Evolutionary conservation across 2,113 vertebrate genomes (phyloP).

Genomic region (Prietella phreatophila): DNA sequence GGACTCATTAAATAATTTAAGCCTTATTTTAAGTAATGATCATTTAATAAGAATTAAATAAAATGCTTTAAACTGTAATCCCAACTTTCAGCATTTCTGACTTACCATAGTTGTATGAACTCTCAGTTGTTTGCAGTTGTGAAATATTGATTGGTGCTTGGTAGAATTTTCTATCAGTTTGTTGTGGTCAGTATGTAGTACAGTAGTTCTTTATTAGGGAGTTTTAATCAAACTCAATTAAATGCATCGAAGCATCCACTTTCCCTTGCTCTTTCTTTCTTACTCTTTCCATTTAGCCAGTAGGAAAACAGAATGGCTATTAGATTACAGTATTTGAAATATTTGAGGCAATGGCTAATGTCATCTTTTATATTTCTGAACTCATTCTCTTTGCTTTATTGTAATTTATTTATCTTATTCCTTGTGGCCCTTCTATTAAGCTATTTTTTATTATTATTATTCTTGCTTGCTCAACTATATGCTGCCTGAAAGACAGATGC

Average conservation of each 20-base stretch:
- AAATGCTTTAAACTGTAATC: background rate
- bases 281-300: background rate
- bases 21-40: background rate
- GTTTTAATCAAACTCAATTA: background rate
- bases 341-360: background rate
- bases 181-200: background rate
- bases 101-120: background rate
- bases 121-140: background rate
- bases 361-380: background rate
- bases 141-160: background rate
- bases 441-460: background rate
- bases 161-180: background rate
- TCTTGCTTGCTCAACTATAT: background rate
- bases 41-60: background rate
- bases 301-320: background rate
- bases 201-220: background rate
- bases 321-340: background rate
- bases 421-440: background rate
- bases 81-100: background rate
- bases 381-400: background rate
- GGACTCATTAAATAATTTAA: background rate
- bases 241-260: background rate
- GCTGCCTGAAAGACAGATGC: background rate
- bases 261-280: background rate
- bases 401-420: background rate